These are phyloP conservation scores for Helobdella robusta DNA, from an alignment of 2,888 invertebrate genomes.

Conservation along the genomic window DNA sequence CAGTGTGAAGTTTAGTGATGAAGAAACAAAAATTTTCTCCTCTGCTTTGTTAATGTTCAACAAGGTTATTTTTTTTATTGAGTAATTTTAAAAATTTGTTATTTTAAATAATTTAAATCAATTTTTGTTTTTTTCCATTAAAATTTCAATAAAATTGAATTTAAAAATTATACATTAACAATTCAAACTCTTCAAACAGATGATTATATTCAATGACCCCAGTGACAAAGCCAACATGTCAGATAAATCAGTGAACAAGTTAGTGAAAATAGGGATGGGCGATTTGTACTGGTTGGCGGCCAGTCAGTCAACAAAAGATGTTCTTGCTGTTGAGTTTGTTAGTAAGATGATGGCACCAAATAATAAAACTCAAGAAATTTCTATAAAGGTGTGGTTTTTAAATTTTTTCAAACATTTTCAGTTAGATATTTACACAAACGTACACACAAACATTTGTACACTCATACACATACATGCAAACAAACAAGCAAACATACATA, in stretches of 20 bases:
- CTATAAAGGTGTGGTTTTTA: conserved; percentile 6
- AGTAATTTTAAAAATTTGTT: background rate
- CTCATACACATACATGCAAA: too few relatives aligned
- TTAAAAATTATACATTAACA: background rate
- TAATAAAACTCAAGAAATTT: background rate
- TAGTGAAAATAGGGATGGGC: background rate
- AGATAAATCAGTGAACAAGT: background rate
- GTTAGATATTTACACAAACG: background rate
- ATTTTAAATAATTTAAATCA: background rate
- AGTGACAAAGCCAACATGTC: background rate
- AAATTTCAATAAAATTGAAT: background rate
- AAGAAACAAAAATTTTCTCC: too few relatives aligned
- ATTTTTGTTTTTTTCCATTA: background rate
- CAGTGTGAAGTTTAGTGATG: background rate
- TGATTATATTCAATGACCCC: conserved; percentile 6
- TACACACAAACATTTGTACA: too few relatives aligned
- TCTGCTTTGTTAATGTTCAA: background rate
- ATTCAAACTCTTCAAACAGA: background rate
- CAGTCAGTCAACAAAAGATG: too few relatives aligned
- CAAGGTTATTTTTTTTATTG: background rate
- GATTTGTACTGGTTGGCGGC: background rate
- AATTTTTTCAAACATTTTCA: conserved; percentile 2
- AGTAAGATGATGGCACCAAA: background rate
- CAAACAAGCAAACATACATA: too few relatives aligned
- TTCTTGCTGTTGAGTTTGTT: background rate